Percentiles rank a stretch among this genome's conserved stretches.
Conservation (phyloP, 2,113 vertebrate species). For the Odobenus rosmarus region DNA sequence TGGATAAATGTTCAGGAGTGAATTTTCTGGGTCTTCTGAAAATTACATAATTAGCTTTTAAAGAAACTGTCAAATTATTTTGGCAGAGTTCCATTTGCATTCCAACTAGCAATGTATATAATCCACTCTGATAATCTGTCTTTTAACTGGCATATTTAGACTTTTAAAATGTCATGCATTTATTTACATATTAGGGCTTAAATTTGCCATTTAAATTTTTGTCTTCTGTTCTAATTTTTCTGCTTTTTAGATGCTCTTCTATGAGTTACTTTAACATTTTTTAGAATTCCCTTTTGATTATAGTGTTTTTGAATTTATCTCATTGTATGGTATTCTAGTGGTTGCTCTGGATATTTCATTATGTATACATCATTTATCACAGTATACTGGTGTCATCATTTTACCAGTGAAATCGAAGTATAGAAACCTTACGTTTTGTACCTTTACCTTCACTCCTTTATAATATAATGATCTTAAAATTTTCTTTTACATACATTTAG, state of each 20-base stretch:
- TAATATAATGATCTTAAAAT: background rate
- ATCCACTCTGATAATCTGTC: background rate
- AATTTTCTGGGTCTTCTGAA: background rate
- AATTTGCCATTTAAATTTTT: background rate
- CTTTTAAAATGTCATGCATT: background rate
- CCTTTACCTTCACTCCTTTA: background rate
- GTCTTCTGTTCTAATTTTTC: background rate
- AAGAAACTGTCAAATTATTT: background rate
- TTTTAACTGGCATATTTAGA: background rate
- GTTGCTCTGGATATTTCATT: background rate
- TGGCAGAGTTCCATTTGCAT: background rate
- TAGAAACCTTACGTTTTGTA: background rate
- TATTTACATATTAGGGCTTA: background rate
- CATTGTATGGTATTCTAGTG: background rate
- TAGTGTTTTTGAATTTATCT: background rate
- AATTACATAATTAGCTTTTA: background rate
- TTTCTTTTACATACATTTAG: background rate
- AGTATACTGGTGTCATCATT: background rate
- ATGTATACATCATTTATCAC: background rate
- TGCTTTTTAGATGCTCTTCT: background rate
- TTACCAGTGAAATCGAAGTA: background rate
- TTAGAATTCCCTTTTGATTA: background rate
- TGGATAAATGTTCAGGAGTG: background rate
- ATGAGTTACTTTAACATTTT: background rate
- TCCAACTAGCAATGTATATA: background rate